A percentile compares a stretch with the other conserved stretches of the same genome.
Evolutionary conservation across 1,140 invertebrate species (phyloP).

Genomic region (Eurosta solidaginis): DNA sequence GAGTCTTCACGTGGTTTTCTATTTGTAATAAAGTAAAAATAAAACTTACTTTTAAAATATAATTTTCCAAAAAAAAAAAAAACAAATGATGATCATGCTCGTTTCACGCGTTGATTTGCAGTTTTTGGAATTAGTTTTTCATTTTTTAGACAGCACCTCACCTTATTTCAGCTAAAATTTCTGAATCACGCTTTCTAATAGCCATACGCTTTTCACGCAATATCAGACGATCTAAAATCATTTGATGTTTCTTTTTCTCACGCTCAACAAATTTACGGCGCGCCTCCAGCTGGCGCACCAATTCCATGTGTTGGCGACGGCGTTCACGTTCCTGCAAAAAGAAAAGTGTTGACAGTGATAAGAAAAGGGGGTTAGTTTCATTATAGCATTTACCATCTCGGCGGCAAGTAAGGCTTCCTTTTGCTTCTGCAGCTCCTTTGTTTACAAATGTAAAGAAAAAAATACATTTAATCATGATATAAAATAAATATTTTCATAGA

Average conservation of each 20-base stretch:
- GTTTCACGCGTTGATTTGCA: not conserved
- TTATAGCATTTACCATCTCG: conserved; percentile 72
- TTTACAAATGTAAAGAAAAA: not conserved
- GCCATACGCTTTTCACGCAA: conserved; percentile 77
- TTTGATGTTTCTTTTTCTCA: conserved; percentile 80
- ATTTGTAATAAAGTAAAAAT: not conserved
- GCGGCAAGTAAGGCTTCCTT: conserved; percentile 82
- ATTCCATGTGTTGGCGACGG: conserved; percentile 84
- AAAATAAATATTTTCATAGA: too few relatives aligned
- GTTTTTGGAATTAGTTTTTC: not conserved
- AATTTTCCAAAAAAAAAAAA: too few relatives aligned
- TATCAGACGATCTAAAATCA: conserved; percentile 56
- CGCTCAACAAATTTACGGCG: conserved; percentile 86
- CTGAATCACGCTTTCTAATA: conserved; percentile 80
- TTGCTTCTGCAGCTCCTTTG: conserved; percentile 87
- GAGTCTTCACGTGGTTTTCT: conserved; percentile 87
- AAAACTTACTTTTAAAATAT: too few relatives aligned
- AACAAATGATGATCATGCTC: not conserved
- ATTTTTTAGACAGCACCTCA: conserved; percentile 33
- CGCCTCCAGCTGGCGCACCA: conserved; percentile 85
- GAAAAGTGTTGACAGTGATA: not conserved
- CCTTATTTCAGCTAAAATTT: conserved; percentile 78
- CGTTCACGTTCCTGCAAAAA: conserved; percentile 81
- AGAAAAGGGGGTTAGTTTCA: not conserved
- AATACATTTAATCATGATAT: not conserved